These are phyloP conservation scores for Chamaetylas fuelleborni DNA, from an alignment of 2,113 vertebrate species.

Conservation along the genomic window DNA sequence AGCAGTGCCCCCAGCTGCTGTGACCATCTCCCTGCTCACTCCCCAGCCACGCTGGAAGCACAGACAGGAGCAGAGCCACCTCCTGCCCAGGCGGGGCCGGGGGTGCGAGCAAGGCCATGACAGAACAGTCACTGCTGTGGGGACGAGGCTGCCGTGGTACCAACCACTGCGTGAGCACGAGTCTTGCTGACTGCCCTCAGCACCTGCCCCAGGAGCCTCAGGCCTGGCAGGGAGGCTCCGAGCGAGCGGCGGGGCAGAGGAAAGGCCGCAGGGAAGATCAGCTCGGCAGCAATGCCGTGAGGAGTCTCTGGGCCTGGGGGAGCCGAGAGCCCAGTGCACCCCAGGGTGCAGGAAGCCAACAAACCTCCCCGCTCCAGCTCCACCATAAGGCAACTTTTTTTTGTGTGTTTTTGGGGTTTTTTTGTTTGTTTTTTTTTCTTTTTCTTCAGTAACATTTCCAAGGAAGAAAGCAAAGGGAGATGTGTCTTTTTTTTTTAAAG, in stretches of 20 bases:
- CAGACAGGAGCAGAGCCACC: background rate
- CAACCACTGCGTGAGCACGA: background rate
- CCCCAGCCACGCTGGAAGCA: background rate
- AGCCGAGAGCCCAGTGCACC: background rate
- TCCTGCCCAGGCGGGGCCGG: background rate
- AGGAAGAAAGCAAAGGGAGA: conserved; percentile 76
- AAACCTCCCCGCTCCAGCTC: conserved; percentile 59
- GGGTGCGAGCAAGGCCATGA: background rate
- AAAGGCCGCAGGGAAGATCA: conserved; percentile 34
- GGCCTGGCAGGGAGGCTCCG: background rate
- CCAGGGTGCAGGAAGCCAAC: background rate
- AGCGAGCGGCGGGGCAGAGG: background rate
- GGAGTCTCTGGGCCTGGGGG: conserved; percentile 18
- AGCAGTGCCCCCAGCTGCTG: background rate
- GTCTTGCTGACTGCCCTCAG: background rate
- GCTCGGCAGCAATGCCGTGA: conserved; percentile 22
- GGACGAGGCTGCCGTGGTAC: background rate
- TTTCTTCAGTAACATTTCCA: conserved; percentile 73
- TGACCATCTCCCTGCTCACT: background rate
- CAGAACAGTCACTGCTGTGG: background rate
- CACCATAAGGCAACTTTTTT: conserved; percentile 82
- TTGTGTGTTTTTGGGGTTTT: background rate
- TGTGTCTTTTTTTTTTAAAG: conserved; percentile 55
- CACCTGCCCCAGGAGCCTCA: background rate
- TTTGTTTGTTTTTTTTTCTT: background rate